A percentile compares a stretch with the other conserved stretches of the same genome.
These are phyloP conservation scores for Gibbula magus DNA, from an alignment of 2,888 invertebrate genomes.

Conservation along the genomic window DNA sequence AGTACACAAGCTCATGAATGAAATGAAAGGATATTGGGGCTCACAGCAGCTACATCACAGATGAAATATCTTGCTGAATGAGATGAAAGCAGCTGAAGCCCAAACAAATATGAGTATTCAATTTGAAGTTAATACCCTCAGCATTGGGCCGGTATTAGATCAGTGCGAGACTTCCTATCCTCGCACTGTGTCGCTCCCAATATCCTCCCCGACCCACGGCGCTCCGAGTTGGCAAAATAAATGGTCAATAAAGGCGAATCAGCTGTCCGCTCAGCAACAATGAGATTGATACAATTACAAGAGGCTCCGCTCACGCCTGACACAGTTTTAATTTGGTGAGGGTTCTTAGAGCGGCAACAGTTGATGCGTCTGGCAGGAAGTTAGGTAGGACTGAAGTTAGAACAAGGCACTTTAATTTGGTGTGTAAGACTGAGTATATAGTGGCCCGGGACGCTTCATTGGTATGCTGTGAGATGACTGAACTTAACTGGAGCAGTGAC, in stretches of 20 bases:
- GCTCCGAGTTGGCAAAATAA: neutral
- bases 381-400: too few species aligned
- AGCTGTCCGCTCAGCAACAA: conserved; percentile 5
- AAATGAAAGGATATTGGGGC: too few species aligned
- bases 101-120: conserved; percentile 8
- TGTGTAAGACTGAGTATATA: too few species aligned
- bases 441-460: too few species aligned
- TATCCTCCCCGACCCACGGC: neutral
- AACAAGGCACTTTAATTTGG: too few species aligned
- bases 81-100: neutral
- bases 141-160: neutral
- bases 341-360: neutral
- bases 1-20: too few species aligned
- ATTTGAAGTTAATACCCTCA: conserved; percentile 10
- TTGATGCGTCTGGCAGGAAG: too few species aligned
- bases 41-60: neutral
- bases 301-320: neutral
- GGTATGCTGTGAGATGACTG: too few species aligned
- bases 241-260: conserved; percentile 8
- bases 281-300: conserved; percentile 15
- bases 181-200: neutral
- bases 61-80: neutral
- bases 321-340: conserved; percentile 8
- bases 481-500: too few species aligned
- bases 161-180: neutral